These are phyloP conservation scores for Lithophane socia DNA, from an alignment of 2,888 invertebrate genomes.

Conservation along the genomic window DNA sequence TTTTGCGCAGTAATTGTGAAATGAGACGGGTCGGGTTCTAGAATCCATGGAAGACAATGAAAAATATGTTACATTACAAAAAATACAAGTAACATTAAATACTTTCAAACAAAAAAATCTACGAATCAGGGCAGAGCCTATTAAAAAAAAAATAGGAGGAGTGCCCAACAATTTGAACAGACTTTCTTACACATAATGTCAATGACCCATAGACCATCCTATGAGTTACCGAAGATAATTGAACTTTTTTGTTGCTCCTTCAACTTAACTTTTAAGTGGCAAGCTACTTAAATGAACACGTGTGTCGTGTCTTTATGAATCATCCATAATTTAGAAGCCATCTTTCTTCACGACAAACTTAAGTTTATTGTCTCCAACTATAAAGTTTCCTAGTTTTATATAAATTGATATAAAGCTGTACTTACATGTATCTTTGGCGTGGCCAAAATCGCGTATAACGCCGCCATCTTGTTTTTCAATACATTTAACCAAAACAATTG, in stretches of 20 bases:
- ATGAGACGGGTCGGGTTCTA: background rate
- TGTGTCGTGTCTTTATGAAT: constrained; percentile 10
- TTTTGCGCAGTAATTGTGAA: constrained; percentile 5
- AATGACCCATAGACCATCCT: constrained; percentile 46
- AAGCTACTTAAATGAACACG: constrained; percentile 41
- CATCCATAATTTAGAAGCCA: constrained; percentile 25
- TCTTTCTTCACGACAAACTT: background rate
- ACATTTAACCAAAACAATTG: background rate
- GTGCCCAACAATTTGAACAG: constrained; percentile 25
- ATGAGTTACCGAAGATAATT: constrained; percentile 61
- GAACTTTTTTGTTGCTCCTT: constrained; percentile 48
- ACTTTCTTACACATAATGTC: constrained; percentile 53
- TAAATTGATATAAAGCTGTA: background rate
- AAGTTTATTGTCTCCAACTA: background rate
- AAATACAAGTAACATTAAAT: constrained; percentile 25
- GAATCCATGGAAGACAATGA: background rate
- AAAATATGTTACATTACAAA: background rate
- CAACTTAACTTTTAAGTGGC: constrained; percentile 35
- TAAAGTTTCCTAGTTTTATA: background rate
- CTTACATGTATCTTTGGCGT: background rate
- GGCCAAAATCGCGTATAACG: background rate
- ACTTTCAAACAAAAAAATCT: constrained; percentile 30
- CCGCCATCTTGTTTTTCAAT: background rate
- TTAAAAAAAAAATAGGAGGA: constrained; percentile 27
- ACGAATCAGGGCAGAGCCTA: constrained; percentile 12